A percentile compares a stretch with the other conserved stretches of the same genome.
Conservation (phyloP, 2,888 invertebrate species). For the Parnassius apollo region DNA sequence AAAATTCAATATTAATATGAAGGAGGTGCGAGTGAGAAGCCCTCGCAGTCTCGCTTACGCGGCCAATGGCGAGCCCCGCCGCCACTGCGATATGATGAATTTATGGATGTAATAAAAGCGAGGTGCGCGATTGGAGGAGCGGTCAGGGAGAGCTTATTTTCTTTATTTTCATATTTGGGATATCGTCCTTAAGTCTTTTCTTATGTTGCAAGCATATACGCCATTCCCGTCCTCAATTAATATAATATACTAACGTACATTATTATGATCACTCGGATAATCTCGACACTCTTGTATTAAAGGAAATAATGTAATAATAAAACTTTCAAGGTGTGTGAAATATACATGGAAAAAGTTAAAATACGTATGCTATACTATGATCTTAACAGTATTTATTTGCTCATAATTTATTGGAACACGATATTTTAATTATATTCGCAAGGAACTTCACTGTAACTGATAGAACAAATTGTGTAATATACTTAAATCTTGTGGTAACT, state of each 20-base stretch:
- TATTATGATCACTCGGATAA: not conserved
- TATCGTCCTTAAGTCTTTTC: constrained; percentile 67
- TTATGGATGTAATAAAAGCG: constrained; percentile 91
- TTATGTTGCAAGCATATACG: constrained; percentile 48
- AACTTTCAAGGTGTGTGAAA: too few species aligned
- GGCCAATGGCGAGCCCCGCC: constrained; percentile 80
- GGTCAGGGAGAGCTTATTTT: constrained; percentile 78
- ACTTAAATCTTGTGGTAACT: constrained; percentile 37
- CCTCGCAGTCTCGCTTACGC: constrained; percentile 72
- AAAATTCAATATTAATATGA: constrained; percentile 92
- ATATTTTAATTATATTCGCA: not conserved
- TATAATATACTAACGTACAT: constrained; percentile 3
- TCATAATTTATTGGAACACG: not conserved
- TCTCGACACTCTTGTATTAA: not conserved
- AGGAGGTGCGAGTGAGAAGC: constrained; percentile 83
- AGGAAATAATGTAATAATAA: not conserved
- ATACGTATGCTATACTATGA: too few species aligned
- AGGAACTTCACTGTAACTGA: not conserved
- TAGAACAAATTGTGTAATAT: constrained; percentile 2
- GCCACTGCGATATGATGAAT: constrained; percentile 86
- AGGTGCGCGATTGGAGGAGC: constrained; percentile 84
- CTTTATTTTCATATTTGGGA: constrained; percentile 81
- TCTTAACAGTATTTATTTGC: not conserved
- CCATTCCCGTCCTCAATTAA: constrained; percentile 46
- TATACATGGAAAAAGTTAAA: too few species aligned